phyloP scores from a whole-genome alignment of 2,113 vertebrate genomes.

The Indicator indicator region DNA sequence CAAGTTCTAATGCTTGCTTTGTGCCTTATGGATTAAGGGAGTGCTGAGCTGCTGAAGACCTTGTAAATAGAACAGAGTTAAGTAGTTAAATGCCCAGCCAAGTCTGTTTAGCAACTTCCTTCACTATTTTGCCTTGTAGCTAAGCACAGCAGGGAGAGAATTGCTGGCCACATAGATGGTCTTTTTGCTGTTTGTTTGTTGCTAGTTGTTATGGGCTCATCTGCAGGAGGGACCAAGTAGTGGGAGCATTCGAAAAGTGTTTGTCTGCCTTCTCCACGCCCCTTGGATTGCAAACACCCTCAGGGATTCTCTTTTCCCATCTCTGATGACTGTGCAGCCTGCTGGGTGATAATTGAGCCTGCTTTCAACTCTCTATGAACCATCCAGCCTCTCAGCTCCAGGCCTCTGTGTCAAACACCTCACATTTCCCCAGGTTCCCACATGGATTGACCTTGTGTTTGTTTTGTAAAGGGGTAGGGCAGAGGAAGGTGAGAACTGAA shows the following conservation, averaged over 20 bases:
- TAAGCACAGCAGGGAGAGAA: conserved; percentile 25
- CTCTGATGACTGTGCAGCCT: not conserved
- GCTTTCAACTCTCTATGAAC: not conserved
- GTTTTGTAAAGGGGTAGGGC: not conserved
- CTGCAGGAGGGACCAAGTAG: not conserved
- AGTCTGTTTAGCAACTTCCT: conserved; percentile 2
- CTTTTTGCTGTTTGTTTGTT: conserved; percentile 35
- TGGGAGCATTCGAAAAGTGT: not conserved
- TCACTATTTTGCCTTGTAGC: conserved; percentile 37
- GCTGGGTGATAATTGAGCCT: conserved; percentile 31
- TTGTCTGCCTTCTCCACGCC: not conserved
- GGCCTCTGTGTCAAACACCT: not conserved
- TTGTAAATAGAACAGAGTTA: conserved; percentile 56
- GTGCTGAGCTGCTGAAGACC: conserved; percentile 33
- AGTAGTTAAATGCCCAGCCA: conserved; percentile 37
- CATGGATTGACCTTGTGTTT: not conserved
- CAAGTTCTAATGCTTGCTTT: not conserved
- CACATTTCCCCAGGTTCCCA: conserved; percentile 18
- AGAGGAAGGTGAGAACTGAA: not conserved
- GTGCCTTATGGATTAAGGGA: not conserved
- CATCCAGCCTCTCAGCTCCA: not conserved
- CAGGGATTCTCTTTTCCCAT: conserved; percentile 9
- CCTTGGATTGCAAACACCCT: not conserved
- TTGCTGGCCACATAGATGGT: not conserved
- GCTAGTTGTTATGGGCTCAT: not conserved